These are phyloP conservation scores for Pempheris klunzingeri DNA, from an alignment of 2,797 vertebrate genomes.

Conservation along the genomic window DNA sequence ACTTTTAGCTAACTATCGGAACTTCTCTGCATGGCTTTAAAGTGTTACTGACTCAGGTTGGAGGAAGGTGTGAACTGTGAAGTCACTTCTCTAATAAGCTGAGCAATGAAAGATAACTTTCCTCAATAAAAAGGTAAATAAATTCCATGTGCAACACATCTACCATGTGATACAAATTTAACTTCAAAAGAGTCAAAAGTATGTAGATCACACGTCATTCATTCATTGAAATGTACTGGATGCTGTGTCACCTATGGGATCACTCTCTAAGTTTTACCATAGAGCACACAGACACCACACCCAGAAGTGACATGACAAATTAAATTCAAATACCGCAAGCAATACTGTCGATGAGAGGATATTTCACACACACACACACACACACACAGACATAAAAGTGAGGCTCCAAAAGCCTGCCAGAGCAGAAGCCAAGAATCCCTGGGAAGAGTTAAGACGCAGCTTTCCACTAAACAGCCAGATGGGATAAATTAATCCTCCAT, in stretches of 20 bases:
- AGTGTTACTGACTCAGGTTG: not conserved
- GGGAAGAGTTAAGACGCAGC: slow-evolving; percentile 72
- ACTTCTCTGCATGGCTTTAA: too few species aligned
- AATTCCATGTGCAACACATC: not conserved
- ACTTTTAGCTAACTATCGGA: not conserved
- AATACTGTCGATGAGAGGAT: slow-evolving; percentile 22
- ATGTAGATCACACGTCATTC: not conserved
- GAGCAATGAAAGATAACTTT: not conserved
- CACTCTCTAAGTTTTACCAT: slow-evolving; percentile 12
- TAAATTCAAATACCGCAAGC: slow-evolving; percentile 16
- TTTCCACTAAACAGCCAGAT: slow-evolving; percentile 75
- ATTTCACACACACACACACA: slow-evolving; percentile 12
- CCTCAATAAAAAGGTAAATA: too few species aligned
- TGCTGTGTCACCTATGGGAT: slow-evolving; percentile 4
- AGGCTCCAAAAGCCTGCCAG: slow-evolving; percentile 44
- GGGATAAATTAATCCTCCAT: slow-evolving; percentile 80
- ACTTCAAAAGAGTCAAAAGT: not conserved
- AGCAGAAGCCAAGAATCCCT: slow-evolving; percentile 72
- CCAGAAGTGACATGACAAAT: slow-evolving; percentile 33
- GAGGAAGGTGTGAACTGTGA: not conserved
- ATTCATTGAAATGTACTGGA: not conserved
- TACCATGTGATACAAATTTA: not conserved
- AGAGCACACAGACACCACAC: slow-evolving; percentile 24
- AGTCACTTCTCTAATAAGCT: not conserved
- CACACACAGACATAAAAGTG: slow-evolving; percentile 24